phyloP scores from a whole-genome alignment of 2,888 invertebrate genomes.

The Gymnocheta viridis region DNA sequence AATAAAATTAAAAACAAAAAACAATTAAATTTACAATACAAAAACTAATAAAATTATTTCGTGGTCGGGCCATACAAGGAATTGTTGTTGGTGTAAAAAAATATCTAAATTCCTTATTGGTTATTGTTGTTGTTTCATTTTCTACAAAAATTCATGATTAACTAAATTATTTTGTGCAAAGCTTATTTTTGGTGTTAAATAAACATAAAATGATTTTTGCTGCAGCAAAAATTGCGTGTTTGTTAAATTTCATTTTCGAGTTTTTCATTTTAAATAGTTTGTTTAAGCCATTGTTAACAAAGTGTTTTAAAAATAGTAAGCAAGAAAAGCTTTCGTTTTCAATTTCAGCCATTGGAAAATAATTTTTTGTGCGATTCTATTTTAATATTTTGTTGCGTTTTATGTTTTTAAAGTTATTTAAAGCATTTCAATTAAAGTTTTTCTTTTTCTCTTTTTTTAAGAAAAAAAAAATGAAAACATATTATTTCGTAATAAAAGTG shows the following conservation, averaged over 20 bases:
- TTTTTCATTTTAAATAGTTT: background rate
- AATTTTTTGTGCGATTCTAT: constrained; percentile 31
- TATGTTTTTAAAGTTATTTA: constrained; percentile 1
- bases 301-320: background rate
- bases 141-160: constrained; percentile 6
- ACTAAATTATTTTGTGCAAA: constrained; percentile 6
- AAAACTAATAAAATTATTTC: constrained; percentile 23
- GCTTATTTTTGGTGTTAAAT: constrained; percentile 21
- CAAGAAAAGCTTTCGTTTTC: constrained; percentile 56
- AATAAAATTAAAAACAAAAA: constrained; percentile 14
- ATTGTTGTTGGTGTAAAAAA: constrained; percentile 10
- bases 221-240: constrained; percentile 36
- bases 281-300: constrained; percentile 53
- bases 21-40: constrained; percentile 14
- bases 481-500: constrained; percentile 2
- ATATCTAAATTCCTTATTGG: constrained; percentile 28
- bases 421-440: background rate
- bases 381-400: constrained; percentile 6
- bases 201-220: constrained; percentile 6
- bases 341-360: constrained; percentile 52
- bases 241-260: constrained; percentile 5
- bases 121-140: constrained; percentile 3
- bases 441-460: background rate
- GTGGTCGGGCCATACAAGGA: constrained; percentile 41
- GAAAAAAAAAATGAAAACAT: background rate